These are phyloP conservation scores for Cremastinae sp. DNA, from an alignment of 2,888 invertebrate genomes.

Conservation along the genomic window DNA sequence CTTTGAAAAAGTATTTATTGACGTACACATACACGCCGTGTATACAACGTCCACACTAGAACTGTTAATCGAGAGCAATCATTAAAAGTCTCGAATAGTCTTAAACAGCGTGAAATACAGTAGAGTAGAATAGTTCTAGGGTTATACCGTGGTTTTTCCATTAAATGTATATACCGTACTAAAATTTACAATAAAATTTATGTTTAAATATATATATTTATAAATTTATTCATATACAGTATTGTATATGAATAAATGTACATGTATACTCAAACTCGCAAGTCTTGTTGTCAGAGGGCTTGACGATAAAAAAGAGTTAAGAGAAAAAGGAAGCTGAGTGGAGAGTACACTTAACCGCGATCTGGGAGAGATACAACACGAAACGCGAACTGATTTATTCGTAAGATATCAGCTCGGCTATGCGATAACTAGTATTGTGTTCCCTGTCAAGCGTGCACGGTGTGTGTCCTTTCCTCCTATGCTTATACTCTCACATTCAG, in stretches of 20 bases:
- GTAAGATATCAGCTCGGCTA: constrained; percentile 35
- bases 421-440: constrained; percentile 53
- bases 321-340: constrained; percentile 24
- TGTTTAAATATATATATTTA: too few species aligned
- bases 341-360: constrained; percentile 36
- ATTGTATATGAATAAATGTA: too few species aligned
- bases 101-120: constrained; percentile 6
- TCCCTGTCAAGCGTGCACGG: not conserved
- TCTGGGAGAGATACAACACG: constrained; percentile 51
- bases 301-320: not conserved
- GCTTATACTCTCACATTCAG: not conserved
- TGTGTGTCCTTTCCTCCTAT: constrained; percentile 14
- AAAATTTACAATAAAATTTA: too few species aligned
- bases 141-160: too few species aligned
- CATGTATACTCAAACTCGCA: constrained; percentile 8
- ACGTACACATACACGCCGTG: not conserved
- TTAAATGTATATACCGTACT: too few species aligned
- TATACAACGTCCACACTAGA: constrained; percentile 23
- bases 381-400: constrained; percentile 49
- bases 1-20: constrained; percentile 47
- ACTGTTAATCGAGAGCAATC: constrained; percentile 44
- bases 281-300: constrained; percentile 12
- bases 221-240: too few species aligned
- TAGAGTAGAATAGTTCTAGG: too few species aligned
- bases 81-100: constrained; percentile 27